These are phyloP conservation scores for Microtus montanus DNA, from an alignment of 2,113 vertebrate species.

Conservation along the genomic window DNA sequence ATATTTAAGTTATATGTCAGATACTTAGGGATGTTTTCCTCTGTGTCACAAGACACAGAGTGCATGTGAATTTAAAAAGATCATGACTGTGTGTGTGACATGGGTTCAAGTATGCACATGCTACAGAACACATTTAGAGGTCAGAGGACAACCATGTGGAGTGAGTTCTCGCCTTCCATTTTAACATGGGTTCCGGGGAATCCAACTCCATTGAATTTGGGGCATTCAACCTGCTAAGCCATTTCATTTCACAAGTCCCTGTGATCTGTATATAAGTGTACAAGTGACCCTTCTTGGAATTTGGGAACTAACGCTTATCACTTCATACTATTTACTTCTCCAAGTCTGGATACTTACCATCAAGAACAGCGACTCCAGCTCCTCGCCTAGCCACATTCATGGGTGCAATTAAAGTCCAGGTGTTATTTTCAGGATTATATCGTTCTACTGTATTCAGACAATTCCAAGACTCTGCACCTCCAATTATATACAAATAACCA, in stretches of 20 bases:
- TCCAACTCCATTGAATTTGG: not conserved
- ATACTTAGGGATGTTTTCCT: not conserved
- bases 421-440: slow-evolving; percentile 97
- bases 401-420: slow-evolving; percentile 94
- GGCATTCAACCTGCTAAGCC: not conserved
- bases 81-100: not conserved
- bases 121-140: not conserved
- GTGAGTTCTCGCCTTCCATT: not conserved
- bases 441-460: slow-evolving; percentile 97
- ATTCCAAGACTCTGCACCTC: slow-evolving; percentile 98
- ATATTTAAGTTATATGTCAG: not conserved
- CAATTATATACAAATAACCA: slow-evolving; percentile 94
- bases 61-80: not conserved
- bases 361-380: slow-evolving; percentile 91
- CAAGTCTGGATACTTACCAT: slow-evolving; percentile 84
- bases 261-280: not conserved
- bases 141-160: not conserved
- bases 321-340: not conserved
- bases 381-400: slow-evolving; percentile 98
- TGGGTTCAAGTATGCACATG: not conserved
- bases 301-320: not conserved
- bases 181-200: not conserved
- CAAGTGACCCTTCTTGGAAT: not conserved
- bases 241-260: not conserved
- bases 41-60: not conserved